phyloP scores from a whole-genome alignment of 2,888 invertebrate genomes.

The Lingula anatina region DNA sequence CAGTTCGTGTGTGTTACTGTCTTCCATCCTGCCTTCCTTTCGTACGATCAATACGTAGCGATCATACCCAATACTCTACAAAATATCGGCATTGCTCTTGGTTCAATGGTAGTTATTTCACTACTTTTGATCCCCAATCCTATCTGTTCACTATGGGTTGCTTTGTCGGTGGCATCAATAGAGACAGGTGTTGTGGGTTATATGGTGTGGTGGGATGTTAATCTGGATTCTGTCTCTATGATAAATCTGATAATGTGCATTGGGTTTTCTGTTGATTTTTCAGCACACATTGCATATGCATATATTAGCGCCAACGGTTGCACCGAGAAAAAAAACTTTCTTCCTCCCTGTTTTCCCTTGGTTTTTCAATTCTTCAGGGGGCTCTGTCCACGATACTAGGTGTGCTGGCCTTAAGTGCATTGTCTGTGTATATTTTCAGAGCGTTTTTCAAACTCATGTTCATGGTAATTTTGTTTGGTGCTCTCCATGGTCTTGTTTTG shows the following conservation, averaged over 20 bases:
- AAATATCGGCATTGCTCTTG: conserved; percentile 29
- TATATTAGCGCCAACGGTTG: conserved; percentile 14
- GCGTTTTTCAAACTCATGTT: conserved; percentile 24
- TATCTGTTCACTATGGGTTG: conserved; percentile 22
- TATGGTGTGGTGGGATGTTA: conserved; percentile 25
- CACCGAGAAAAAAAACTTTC: conserved; percentile 11
- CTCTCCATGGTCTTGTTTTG: conserved; percentile 22
- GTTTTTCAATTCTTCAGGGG: conserved; percentile 22
- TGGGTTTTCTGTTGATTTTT: conserved; percentile 34
- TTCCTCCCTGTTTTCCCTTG: conserved; percentile 15
- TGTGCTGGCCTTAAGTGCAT: conserved; percentile 15
- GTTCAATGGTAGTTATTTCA: conserved; percentile 28
- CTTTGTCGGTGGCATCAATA: conserved; percentile 26
- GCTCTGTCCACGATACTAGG: conserved; percentile 24
- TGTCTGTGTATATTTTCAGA: conserved; percentile 19
- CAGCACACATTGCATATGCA: conserved; percentile 30
- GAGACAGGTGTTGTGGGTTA: conserved; percentile 33
- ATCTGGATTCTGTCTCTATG: conserved; percentile 34
- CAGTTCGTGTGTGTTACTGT: conserved; percentile 21
- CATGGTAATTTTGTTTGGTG: conserved; percentile 21
- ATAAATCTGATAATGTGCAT: conserved; percentile 36
- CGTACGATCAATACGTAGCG: conserved; percentile 33
- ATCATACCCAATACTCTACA: conserved; percentile 30
- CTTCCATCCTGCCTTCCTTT: conserved; percentile 24
- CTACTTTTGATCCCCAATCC: conserved; percentile 35